phyloP scores from a whole-genome alignment of 1,140 invertebrate species.

The Drosophila nasuta region DNA sequence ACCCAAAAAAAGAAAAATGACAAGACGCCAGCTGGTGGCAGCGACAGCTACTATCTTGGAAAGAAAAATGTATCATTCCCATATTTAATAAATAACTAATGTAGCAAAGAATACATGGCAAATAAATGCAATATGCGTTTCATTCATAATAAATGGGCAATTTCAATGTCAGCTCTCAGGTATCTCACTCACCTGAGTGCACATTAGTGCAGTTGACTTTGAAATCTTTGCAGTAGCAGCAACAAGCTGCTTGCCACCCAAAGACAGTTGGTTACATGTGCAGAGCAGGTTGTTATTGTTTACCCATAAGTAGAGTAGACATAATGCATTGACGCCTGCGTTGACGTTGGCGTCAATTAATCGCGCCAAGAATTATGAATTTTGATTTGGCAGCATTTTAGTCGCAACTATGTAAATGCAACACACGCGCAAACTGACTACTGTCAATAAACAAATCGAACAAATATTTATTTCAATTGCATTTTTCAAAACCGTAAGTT shows the following conservation, averaged over 20 bases:
- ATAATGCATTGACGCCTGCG: slow-evolving; percentile 47
- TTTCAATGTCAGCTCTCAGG: background rate
- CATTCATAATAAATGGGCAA: background rate
- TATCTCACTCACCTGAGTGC: slow-evolving; percentile 19
- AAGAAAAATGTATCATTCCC: background rate
- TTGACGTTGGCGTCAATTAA: slow-evolving; percentile 43
- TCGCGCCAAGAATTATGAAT: slow-evolving; percentile 48
- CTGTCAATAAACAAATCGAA: slow-evolving; percentile 9
- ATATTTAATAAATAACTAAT: too few species aligned
- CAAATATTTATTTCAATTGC: slow-evolving; percentile 33
- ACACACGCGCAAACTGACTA: slow-evolving; percentile 39
- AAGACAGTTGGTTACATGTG: slow-evolving; percentile 7
- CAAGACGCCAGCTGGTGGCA: slow-evolving; percentile 7
- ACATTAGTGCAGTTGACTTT: slow-evolving; percentile 14
- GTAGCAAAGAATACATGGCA: too few species aligned
- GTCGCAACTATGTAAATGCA: slow-evolving; percentile 9
- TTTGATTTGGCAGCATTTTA: slow-evolving; percentile 41
- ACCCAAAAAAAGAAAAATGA: background rate
- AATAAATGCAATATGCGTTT: background rate
- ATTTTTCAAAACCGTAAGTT: background rate
- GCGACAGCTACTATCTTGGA: background rate
- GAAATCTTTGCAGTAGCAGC: slow-evolving; percentile 9
- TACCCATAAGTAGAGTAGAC: slow-evolving; percentile 34
- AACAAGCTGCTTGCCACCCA: slow-evolving; percentile 1
- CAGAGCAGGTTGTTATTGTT: slow-evolving; percentile 27